phyloP scores from a whole-genome alignment of 2,113 vertebrate genomes.

The Sclerurus mexicanus region DNA sequence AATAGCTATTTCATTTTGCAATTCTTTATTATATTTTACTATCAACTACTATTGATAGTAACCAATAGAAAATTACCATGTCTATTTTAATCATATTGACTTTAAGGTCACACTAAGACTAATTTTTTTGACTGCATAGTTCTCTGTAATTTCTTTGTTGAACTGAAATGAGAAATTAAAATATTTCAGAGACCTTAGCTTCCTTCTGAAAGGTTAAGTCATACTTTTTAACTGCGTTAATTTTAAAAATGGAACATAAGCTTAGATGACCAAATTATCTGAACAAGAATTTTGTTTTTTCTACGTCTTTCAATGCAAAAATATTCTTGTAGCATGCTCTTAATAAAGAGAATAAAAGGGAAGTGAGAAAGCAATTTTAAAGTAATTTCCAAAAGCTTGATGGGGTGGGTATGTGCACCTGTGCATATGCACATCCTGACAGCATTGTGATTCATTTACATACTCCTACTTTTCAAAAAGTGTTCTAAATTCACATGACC shows the following conservation, averaged over 20 bases:
- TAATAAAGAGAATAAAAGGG: neutral
- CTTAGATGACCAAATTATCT: neutral
- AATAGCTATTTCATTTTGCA: neutral
- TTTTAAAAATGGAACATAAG: neutral
- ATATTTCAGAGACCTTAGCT: neutral
- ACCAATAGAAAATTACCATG: neutral
- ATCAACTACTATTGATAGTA: neutral
- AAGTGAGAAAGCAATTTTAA: neutral
- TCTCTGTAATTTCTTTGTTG: neutral
- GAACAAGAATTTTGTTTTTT: neutral
- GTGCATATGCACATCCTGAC: neutral
- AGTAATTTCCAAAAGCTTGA: neutral
- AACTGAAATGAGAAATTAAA: neutral
- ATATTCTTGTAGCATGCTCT: neutral
- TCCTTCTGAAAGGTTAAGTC: neutral
- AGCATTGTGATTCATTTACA: neutral
- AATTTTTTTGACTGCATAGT: neutral
- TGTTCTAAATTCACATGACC: neutral
- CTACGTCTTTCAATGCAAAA: neutral
- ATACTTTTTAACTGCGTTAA: neutral
- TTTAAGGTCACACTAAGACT: neutral
- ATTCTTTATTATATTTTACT: neutral
- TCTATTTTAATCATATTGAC: neutral
- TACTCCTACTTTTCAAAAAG: fast-evolving
- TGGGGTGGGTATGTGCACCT: fast-evolving